phyloP scores from a whole-genome alignment of 35 echinoderm and acorn worm genomes.

The Holothuria glaberrima region DNA sequence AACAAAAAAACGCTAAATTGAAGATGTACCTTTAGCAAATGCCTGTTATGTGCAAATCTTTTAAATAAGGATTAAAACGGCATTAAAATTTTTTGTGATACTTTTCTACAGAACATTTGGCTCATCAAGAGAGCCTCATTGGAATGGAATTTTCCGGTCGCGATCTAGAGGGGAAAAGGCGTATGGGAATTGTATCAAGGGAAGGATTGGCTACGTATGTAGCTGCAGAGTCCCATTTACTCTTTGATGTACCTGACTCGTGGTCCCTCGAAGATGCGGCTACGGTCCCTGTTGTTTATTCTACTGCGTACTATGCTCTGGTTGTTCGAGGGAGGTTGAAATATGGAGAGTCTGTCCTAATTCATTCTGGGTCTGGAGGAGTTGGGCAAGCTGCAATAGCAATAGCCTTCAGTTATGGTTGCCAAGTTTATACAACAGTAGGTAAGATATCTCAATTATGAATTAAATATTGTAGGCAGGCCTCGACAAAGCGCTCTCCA shows the following conservation, averaged over 20 bases:
- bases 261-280: slow-evolving; percentile 87
- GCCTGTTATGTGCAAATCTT: too few species aligned
- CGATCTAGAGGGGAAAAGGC: slow-evolving; percentile 60
- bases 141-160: slow-evolving; percentile 90
- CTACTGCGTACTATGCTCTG: slow-evolving; percentile 86
- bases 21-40: too few species aligned
- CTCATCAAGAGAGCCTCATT: slow-evolving; percentile 81
- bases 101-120: slow-evolving; percentile 80
- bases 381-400: slow-evolving; percentile 89
- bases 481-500: too few species aligned
- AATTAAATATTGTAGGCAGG: too few species aligned
- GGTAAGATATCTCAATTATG: too few species aligned
- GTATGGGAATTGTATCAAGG: slow-evolving; percentile 83
- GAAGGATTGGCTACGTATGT: slow-evolving; percentile 85
- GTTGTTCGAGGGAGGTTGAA: slow-evolving; percentile 81
- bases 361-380: slow-evolving; percentile 88
- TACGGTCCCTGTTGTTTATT: slow-evolving; percentile 87
- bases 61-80: too few species aligned
- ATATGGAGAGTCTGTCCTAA: slow-evolving; percentile 79
- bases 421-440: slow-evolving; percentile 85
- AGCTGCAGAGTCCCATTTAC: slow-evolving; percentile 61
- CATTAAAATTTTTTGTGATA: too few species aligned
- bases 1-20: too few species aligned
- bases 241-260: too few species aligned
- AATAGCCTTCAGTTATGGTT: slow-evolving; percentile 79